These are phyloP conservation scores for Deroplatys truncata DNA, from an alignment of 2,888 invertebrate species.

Conservation along the genomic window DNA sequence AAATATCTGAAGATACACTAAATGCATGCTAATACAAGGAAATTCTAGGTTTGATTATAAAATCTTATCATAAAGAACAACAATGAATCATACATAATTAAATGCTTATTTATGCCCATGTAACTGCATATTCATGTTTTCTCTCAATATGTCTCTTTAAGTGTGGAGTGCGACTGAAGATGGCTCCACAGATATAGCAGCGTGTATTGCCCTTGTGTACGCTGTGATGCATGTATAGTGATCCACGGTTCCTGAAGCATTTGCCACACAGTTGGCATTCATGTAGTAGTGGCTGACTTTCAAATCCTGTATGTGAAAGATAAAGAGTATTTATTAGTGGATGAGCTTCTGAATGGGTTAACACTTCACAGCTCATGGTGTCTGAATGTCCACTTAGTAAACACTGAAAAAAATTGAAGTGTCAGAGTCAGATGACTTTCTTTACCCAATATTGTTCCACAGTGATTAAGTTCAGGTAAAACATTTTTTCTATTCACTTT, in stretches of 20 bases:
- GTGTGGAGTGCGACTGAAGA: constrained; percentile 41
- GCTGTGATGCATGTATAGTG: constrained; percentile 46
- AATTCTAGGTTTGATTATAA: not conserved
- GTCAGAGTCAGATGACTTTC: no score
- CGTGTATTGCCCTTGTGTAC: constrained; percentile 49
- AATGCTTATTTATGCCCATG: not conserved
- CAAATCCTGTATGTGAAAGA: not conserved
- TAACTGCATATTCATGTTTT: not conserved
- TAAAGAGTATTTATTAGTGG: not conserved
- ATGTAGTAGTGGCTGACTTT: not conserved
- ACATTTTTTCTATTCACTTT: no score
- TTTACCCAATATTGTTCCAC: no score
- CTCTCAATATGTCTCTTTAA: not conserved
- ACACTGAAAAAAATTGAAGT: no score
- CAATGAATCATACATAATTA: not conserved
- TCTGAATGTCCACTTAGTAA: no score
- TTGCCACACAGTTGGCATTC: constrained; percentile 26
- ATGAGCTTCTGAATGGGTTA: not conserved
- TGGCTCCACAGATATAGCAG: constrained; percentile 48
- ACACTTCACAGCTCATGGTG: not conserved
- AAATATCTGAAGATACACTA: not conserved
- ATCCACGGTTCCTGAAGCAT: constrained; percentile 19
- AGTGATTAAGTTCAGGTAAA: no score
- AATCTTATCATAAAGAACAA: not conserved
- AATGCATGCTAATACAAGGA: not conserved